Evolutionary conservation across 2,888 invertebrate genomes (phyloP).

Genomic region (Serrognathus titanus): DNA sequence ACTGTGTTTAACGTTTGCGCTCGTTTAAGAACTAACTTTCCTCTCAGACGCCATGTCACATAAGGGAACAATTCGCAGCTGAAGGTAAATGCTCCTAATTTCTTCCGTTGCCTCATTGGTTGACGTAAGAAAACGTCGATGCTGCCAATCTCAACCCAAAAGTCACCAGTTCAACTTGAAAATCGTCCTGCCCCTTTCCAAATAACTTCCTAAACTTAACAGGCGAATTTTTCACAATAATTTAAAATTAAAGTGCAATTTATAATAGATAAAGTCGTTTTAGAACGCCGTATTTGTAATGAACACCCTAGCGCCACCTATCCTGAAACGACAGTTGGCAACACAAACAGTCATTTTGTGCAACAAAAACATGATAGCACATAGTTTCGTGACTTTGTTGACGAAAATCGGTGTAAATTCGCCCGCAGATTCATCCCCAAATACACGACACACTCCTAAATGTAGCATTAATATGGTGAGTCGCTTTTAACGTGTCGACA

Average conservation of each 20-base stretch:
- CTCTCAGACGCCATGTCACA: slow-evolving; percentile 79
- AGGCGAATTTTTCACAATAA: background rate
- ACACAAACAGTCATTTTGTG: slow-evolving; percentile 12
- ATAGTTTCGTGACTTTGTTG: slow-evolving; percentile 16
- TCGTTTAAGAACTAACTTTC: slow-evolving; percentile 65
- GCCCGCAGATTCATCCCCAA: too few species aligned
- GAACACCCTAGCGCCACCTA: too few species aligned
- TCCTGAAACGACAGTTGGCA: slow-evolving; percentile 7
- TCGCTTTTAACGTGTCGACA: too few species aligned
- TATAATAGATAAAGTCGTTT: too few species aligned
- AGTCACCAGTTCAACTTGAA: background rate
- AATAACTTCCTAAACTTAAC: background rate
- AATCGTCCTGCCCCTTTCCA: too few species aligned
- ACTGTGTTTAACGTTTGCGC: slow-evolving; percentile 62
- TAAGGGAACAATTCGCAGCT: slow-evolving; percentile 54
- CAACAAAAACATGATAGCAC: slow-evolving; percentile 22
- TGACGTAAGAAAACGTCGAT: slow-evolving; percentile 39
- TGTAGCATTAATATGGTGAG: too few species aligned
- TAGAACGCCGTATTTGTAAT: too few species aligned
- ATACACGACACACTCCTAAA: too few species aligned
- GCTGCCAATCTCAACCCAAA: slow-evolving; percentile 28
- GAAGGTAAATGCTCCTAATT: slow-evolving; percentile 50
- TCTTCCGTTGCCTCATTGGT: slow-evolving; percentile 46
- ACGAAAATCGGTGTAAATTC: slow-evolving; percentile 4
- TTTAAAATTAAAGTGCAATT: background rate